phyloP scores from a whole-genome alignment of 2,113 vertebrate genomes.

The Danionella cerebrum region DNA sequence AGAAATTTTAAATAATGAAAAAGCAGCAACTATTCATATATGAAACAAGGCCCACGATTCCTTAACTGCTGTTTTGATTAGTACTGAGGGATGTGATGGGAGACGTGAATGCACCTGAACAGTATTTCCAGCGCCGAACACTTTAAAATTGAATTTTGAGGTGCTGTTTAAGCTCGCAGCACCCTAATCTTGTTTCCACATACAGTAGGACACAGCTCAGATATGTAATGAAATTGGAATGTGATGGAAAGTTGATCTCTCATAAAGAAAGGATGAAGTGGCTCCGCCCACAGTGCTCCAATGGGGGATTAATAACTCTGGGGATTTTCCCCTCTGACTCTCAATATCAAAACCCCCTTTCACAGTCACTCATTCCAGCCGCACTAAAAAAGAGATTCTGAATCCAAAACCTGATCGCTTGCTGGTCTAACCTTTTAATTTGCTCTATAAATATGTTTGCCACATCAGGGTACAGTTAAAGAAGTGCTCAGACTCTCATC shows the following conservation, averaged over 20 bases:
- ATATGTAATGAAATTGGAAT: conserved; percentile 40
- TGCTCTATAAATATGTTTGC: conserved; percentile 16
- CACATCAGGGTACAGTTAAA: conserved; percentile 19
- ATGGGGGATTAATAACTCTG: conserved; percentile 23
- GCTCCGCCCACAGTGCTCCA: conserved; percentile 17
- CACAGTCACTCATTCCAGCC: neutral
- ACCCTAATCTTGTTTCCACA: conserved; percentile 42
- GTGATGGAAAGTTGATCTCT: conserved; percentile 39
- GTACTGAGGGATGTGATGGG: neutral
- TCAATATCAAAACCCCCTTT: conserved; percentile 24
- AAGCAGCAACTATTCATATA: neutral
- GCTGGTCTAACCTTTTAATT: neutral
- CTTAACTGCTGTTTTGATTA: conserved; percentile 8
- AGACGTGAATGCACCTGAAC: conserved; percentile 18
- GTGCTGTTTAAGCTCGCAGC: conserved; percentile 26
- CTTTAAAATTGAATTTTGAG: conserved; percentile 38
- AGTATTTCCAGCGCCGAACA: conserved; percentile 17
- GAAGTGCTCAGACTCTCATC: conserved; percentile 35
- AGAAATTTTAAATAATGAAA: neutral
- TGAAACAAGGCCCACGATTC: neutral
- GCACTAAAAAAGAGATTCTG: conserved; percentile 1
- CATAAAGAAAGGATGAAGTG: conserved; percentile 34
- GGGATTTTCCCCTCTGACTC: conserved; percentile 16
- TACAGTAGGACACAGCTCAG: conserved; percentile 36
- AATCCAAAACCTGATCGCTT: neutral